phyloP scores from a whole-genome alignment of 1,140 invertebrate species.

The Drosophila baimaii region DNA sequence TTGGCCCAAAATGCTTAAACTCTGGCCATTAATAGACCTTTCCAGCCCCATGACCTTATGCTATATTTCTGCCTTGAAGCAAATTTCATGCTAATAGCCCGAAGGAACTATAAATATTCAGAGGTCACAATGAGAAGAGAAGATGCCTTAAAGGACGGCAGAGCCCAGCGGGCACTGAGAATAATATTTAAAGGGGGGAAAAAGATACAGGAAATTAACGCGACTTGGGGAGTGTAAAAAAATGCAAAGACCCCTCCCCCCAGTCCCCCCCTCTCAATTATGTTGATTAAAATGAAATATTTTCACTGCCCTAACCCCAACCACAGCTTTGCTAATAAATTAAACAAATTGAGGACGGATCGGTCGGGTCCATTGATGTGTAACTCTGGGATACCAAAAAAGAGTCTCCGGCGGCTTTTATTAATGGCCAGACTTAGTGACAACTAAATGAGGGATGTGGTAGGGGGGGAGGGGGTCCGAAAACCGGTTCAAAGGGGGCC shows the following conservation, averaged over 20 bases:
- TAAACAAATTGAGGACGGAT: conserved; percentile 52
- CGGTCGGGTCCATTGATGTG: conserved; percentile 49
- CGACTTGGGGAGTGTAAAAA: neutral
- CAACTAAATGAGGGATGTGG: conserved; percentile 67
- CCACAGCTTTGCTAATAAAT: conserved; percentile 49
- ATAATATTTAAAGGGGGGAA: neutral
- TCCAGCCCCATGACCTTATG: neutral
- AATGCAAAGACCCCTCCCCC: neutral
- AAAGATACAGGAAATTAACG: neutral
- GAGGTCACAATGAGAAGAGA: conserved; percentile 7
- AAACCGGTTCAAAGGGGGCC: conserved; percentile 43
- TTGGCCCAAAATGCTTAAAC: neutral
- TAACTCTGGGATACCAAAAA: conserved; percentile 36
- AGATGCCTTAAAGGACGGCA: neutral
- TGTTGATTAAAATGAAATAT: conserved; percentile 40
- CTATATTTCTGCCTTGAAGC: neutral
- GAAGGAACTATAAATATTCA: conserved; percentile 32
- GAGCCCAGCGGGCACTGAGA: neutral
- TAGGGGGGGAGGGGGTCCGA: neutral
- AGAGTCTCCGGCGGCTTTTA: conserved; percentile 37
- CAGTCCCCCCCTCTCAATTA: conserved; percentile 22
- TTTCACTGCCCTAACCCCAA: neutral
- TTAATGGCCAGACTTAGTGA: conserved; percentile 73
- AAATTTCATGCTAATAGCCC: conserved; percentile 18
- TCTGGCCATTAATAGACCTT: neutral